Evolutionary conservation across 2,113 vertebrate genomes (phyloP).

Genomic region (Romanogobio albipinnatus): DNA sequence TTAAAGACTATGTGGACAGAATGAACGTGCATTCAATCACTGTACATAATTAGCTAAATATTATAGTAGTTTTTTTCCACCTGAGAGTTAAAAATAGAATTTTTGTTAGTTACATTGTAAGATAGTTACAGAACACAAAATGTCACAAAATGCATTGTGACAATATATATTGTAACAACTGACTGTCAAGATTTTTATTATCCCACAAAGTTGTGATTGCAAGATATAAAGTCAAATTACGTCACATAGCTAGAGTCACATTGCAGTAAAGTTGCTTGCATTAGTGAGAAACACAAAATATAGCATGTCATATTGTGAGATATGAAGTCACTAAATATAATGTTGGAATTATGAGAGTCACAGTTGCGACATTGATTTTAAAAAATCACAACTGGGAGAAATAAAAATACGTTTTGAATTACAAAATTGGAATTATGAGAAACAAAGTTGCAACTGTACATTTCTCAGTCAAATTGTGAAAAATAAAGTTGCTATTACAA

Average conservation of each 20-base stretch:
- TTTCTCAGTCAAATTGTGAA: neutral
- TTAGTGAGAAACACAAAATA: neutral
- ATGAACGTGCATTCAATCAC: neutral
- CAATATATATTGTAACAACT: neutral
- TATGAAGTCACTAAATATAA: neutral
- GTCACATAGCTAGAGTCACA: neutral
- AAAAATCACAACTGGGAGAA: neutral
- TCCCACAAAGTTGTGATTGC: neutral
- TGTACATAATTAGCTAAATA: neutral
- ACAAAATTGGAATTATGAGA: neutral
- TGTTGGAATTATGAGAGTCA: neutral
- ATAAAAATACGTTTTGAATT: neutral
- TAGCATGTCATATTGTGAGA: neutral
- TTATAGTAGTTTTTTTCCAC: neutral
- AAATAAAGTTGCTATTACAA: neutral
- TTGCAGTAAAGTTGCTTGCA: neutral
- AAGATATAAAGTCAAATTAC: neutral
- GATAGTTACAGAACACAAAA: neutral
- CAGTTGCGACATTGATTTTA: neutral
- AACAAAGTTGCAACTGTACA: neutral
- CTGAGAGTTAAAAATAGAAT: neutral
- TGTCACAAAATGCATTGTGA: neutral
- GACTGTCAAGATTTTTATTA: neutral
- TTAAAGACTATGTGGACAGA: neutral
- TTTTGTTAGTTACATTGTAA: no score